phyloP scores from a whole-genome alignment of 2,797 vertebrate genomes.

The Halcyon badia region DNA sequence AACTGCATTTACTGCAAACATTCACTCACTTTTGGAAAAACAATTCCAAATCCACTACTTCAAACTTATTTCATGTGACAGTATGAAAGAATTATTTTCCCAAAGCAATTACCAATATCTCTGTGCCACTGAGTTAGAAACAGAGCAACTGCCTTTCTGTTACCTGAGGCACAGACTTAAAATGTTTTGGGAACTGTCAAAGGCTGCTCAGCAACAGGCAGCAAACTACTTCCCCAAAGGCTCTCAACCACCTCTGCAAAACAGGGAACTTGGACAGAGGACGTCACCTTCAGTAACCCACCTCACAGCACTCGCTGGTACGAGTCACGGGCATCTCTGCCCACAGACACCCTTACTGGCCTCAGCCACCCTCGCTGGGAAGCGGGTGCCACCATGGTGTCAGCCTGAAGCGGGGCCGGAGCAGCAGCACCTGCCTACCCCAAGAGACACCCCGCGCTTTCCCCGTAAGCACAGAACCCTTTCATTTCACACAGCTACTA shows the following conservation, averaged over 20 bases:
- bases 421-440: neutral
- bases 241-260: neutral
- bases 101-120: neutral
- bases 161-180: neutral
- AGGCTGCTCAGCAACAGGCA: neutral
- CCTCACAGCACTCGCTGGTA: accelerated
- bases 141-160: neutral
- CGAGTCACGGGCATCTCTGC: accelerated
- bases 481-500: neutral
- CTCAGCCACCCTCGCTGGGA: neutral
- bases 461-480: neutral
- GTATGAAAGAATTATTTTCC: neutral
- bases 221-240: neutral
- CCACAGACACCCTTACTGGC: neutral
- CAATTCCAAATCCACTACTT: neutral
- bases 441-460: accelerated
- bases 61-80: neutral
- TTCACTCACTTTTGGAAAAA: neutral
- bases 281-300: neutral
- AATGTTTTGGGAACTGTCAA: neutral
- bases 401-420: neutral
- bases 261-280: neutral
- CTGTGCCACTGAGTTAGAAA: neutral
- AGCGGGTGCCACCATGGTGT: too few species aligned
- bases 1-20: neutral